Percentiles rank a stretch among this genome's conserved stretches.
These are phyloP conservation scores for Pelmatolapia mariae DNA, from an alignment of 2,113 vertebrate species.

Conservation along the genomic window DNA sequence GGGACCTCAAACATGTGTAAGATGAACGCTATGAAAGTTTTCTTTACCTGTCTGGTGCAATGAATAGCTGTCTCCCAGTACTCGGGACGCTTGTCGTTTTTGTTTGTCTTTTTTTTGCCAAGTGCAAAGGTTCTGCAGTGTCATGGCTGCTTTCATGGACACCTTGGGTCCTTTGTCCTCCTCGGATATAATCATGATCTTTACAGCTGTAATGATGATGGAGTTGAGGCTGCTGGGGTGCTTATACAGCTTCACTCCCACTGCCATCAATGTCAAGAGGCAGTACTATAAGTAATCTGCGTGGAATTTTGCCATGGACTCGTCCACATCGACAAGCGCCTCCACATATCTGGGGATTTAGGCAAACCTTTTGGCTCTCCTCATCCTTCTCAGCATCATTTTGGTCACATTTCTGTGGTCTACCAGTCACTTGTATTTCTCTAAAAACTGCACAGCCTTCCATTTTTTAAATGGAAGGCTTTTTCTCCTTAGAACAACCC, in stretches of 20 bases:
- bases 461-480: not conserved
- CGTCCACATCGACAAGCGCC: constrained; percentile 90
- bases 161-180: constrained; percentile 92
- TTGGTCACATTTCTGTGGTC: constrained; percentile 49
- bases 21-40: not conserved
- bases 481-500: not conserved
- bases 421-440: constrained; percentile 75
- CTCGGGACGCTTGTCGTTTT: constrained; percentile 91
- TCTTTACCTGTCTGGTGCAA: constrained; percentile 92
- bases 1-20: too few relatives aligned
- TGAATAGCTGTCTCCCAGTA: constrained; percentile 98
- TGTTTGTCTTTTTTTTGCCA: constrained; percentile 98
- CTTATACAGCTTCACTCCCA: constrained; percentile 88
- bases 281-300: constrained; percentile 89
- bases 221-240: constrained; percentile 92
- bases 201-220: constrained; percentile 87
- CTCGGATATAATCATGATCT: constrained; percentile 84
- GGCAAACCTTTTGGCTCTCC: constrained; percentile 85
- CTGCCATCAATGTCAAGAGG: constrained; percentile 90
- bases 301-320: constrained; percentile 93
- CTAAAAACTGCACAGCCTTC: constrained; percentile 74
- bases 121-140: constrained; percentile 92
- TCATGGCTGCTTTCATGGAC: constrained; percentile 90
- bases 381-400: constrained; percentile 56
- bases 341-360: constrained; percentile 92